Base-by-base conservation (phyloP, 2,797 vertebrate genomes). In the Apogon talboti region DNA sequence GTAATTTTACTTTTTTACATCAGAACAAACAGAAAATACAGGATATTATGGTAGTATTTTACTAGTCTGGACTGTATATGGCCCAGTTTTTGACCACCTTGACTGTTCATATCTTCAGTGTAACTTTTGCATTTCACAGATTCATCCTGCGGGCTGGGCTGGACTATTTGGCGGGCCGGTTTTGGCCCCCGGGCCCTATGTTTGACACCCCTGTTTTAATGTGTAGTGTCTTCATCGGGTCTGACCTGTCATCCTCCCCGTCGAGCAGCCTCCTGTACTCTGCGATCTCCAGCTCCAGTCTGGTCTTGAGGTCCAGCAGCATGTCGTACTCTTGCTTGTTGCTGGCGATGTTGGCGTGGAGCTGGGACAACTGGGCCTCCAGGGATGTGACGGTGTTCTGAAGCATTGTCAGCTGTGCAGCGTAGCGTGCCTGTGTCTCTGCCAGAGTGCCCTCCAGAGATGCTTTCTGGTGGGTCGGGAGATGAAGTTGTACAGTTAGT, bases 211-310 rank as follows among this genome's bases (percentile, higher is more conserved):
- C 4, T 28, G 24, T 28, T 28, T 28, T 28, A 28, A 28, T 28
- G 6, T 28, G 24, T 28, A 3, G 24, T 28, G 8, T n/a, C 11
- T 13, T 68, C 5, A 3, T 40, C 15, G 2, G 11, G 3, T 53
- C 74, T 85, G 57, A 91, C 88, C 88, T 90, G 0, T 86, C 70
- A 18, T 89, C 86, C 35, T 94, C 95, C 0, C 95, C 96, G 63
- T 98, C 96, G 87, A 98, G 85, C 88, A 98, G 81, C 76, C 94
- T 94, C 74, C 95, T 95, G 92, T 98, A 98, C 0, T 96, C 96
- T 4, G 92, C 88, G 3, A 98, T 98, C 93, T 98, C 96, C 92
- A 94, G 79, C 91, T 98, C 96, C 92, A 98, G 93, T 0, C 95
- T 83, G 0, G 95, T 94, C 81, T 97, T 98, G 46, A 97, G 93